Evolutionary conservation across 2,888 invertebrate genomes (phyloP), one percentile per base, ranked within the genome.

Genomic region (Drosophila sordidula): DNA sequence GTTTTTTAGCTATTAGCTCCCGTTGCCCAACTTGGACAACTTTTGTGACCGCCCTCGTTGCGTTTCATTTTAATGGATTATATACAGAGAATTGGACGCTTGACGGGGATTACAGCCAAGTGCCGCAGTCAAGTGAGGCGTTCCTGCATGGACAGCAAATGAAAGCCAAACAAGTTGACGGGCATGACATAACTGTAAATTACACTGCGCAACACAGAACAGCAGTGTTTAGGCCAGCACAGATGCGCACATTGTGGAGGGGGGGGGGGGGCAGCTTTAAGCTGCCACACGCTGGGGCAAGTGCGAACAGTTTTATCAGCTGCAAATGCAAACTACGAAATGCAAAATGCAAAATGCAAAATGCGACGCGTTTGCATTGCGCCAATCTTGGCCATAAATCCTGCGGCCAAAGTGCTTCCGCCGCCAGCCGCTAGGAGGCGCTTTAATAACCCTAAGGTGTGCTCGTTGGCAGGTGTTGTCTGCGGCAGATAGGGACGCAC

Each of bases 141-240:
- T 52, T 41, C 22, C 56, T 61, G 63, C 66, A 69, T 85, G 87
- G 86, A 74, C 86, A 62, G 62, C 69, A 70, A 86, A 86, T 88
- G 82, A 87, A 82, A 85, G 83, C 88, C 88, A 87, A 87, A 87
- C 82, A 87, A 87, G 80, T 69, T 75, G 64, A 78, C 49, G 51
- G 55, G 34, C 63, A 78, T 75, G 78, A 75, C 75, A 74, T 75
- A 75, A 78, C 78, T 69, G 49, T 78, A 50, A 68, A 50, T 38
- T 56, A 75, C 55, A 57, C 63, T 63, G 22, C 14, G 44, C 62
- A 26, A 56, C 63, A 55, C 12, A 2, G 12, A 34, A 34, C 12
- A 3, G 29, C 8, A 29, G 29, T 8, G 29, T 9, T 9, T 9
- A 0, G 34, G 34, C 12, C 14, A 39, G 6, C 29, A 29, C 34